Evolutionary conservation across 2,888 invertebrate genomes (phyloP), one percentile per base, ranked within the genome.

Genomic region (Acleris cristana): DNA sequence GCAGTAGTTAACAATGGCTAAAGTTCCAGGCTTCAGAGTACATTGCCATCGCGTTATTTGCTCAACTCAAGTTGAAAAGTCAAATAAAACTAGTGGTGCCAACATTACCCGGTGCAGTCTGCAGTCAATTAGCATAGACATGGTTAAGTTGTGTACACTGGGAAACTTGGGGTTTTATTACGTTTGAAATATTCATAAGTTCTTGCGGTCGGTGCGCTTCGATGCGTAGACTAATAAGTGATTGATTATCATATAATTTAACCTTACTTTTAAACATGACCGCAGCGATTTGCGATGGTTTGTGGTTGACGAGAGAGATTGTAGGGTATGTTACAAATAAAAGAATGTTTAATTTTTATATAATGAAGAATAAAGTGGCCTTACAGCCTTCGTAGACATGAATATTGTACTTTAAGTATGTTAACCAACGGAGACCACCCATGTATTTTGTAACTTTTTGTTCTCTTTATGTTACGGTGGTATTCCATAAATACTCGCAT

Each of bases 81-180:
- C 74, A 79, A 79, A 79, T 74, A 77, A 74, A 73, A 71, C 30
- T 69, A 64, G 64, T 63, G 60, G 70, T 70, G 64, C 66, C 65
- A 68, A 64, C 61, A 53, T 30, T 64, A 69, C 74, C 72, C 74
- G 72, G 69, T 69, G 70, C 72, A 69, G 73, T 78, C 76, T 77
- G 76, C 74, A 79, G 75, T 76, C 81, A 83, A 86, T 86, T 86
- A 87, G 79, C 85, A 81, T 82, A 82, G 68, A 73, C 75, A 77
- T 74, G 74, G 75, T 65, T 73, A 72, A 70, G 71, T 70, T 70
- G 66, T 74, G 73, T 73, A 72, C 77, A 71, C 69, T 72, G 68
- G 69, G 72, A 72, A 65, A 74, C 71, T 72, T 69, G 62, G 65
- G 72, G 54, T 58, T 48, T 51, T 30, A 51, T 57, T 48, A 44